Conservation (phyloP, 2,797 vertebrate genomes). For the Avahi laniger region DNA sequence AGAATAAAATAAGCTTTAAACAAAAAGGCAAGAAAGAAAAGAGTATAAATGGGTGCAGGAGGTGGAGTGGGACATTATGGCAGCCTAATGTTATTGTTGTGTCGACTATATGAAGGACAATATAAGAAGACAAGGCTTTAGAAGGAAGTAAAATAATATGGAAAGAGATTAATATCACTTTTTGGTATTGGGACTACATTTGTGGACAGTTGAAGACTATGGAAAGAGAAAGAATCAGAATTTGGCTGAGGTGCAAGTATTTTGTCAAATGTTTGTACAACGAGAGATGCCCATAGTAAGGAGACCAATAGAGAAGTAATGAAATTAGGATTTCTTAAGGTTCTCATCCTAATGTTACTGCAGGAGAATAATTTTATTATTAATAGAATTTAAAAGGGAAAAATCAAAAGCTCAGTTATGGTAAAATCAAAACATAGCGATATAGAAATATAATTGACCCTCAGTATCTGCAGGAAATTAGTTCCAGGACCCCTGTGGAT, state of each 20-base stretch:
- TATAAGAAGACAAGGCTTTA: not conserved
- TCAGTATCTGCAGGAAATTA: not conserved
- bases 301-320: not conserved
- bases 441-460: not conserved
- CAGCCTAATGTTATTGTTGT: not conserved
- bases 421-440: not conserved
- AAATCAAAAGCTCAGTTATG: not conserved
- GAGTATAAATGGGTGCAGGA: not conserved
- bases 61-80: not conserved
- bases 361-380: not conserved
- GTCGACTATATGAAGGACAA: not conserved
- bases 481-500: not conserved
- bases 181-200: not conserved
- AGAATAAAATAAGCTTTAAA: not conserved
- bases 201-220: not conserved
- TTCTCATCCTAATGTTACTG: not conserved
- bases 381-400: not conserved
- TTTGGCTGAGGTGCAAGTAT: not conserved
- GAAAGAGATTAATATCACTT: not conserved
- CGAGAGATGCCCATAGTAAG: not conserved
- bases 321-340: not conserved
- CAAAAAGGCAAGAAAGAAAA: not conserved
- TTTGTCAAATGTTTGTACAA: not conserved
- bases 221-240: not conserved
- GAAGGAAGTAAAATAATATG: not conserved